Conservation (phyloP, 2,797 vertebrate genomes). For the Muscicapa comitata region DNA sequence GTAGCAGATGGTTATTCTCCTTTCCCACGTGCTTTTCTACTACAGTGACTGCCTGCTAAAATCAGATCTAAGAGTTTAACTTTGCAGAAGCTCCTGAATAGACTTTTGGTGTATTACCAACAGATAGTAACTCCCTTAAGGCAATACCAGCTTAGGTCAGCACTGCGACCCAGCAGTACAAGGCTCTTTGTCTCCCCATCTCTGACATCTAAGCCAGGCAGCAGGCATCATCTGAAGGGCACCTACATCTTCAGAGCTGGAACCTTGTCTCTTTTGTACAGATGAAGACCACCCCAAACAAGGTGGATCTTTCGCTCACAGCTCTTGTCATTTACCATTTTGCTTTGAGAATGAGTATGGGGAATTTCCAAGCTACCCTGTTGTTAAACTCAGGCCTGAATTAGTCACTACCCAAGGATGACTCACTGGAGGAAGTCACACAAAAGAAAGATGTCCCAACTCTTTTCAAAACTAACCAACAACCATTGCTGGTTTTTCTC, state of each 20-base stretch:
- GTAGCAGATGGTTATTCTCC: not conserved
- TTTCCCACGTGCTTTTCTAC: not conserved
- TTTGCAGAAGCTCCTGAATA: not conserved
- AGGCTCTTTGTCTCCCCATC: not conserved
- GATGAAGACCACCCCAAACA: not conserved
- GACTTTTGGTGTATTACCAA: not conserved
- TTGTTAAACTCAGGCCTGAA: not conserved
- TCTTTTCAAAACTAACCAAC: not conserved
- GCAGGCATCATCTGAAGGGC: not conserved
- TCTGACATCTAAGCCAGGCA: not conserved
- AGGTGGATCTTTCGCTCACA: not conserved
- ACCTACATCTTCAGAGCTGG: not conserved
- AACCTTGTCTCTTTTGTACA: not conserved
- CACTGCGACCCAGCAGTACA: not conserved
- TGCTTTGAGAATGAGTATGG: not conserved
- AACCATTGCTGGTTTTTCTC: not conserved
- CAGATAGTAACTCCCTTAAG: not conserved
- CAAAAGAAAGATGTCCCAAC: not conserved
- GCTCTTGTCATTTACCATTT: not conserved
- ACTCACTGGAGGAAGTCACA: not conserved
- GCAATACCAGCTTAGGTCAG: not conserved
- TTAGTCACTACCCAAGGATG: not conserved
- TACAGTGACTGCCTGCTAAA: not conserved
- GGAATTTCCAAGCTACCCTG: not conserved
- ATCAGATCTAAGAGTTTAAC: not conserved